Evolutionary conservation across 1,140 invertebrate species (phyloP), one percentile per base, ranked within the genome.

Genomic region (Hyphantria cunea): DNA sequence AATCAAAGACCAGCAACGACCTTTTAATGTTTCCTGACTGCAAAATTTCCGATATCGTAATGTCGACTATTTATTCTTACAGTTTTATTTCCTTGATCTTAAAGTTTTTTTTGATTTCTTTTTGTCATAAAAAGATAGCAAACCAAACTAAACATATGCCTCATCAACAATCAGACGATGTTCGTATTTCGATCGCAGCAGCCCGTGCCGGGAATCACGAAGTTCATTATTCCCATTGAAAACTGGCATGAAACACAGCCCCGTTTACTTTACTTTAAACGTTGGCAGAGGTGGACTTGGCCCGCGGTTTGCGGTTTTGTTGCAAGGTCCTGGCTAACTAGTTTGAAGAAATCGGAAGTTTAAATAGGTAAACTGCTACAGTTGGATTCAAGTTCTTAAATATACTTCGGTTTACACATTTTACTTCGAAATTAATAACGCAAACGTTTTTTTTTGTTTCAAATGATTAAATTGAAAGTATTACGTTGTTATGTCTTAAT

Each of bases 161-260:
- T 14, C 45, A 49, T 48, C 51, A 54, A 54, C 47, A 51, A 58
- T 17, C 37, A 42, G 33, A 4, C 44, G 13, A 59, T 49, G 39
- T 53, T 17, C 50, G 15, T 32, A 56, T 59, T 25, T 56, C 45
- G 48, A 52, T 58, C 62, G 58, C 65, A 67, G 17, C 17, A 11
- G 45, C 50, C 61, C 66, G 61, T 68, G 66, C 61, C n/a, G 41
- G 10, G 66, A 68, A 68, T 68, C 37, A 12, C 13, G 33, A 64
- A 68, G 66, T 64, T 68, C 55, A 64, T 68, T 68, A 68, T 64
- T 55, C 39, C 55, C 49, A 60, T 68, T 68, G 66, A 68, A 68
- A 55, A 53, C 61, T 64, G 61, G 66, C 60, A 63, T 54, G 50
- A 62, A 61, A 61, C 59, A 60, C 34, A 34, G 50, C 45, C 41